A percentile compares a stretch with the other conserved stretches of the same genome.
Evolutionary conservation across 2,797 vertebrate genomes (phyloP).

Genomic region (Fundulus diaphanus): DNA sequence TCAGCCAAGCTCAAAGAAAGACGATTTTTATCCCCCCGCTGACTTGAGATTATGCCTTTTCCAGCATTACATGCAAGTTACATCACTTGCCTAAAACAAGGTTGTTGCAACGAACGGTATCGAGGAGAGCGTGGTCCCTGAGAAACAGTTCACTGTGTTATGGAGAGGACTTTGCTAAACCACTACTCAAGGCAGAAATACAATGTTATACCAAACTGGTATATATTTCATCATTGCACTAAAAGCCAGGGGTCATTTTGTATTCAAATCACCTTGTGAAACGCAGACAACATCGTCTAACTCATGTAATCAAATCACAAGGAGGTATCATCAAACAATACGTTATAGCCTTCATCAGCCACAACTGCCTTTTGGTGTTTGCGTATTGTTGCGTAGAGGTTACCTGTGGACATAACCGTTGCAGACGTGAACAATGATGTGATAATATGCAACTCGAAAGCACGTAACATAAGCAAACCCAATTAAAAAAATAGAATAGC

Average conservation of each 20-base stretch:
- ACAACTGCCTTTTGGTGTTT: constrained; percentile 30
- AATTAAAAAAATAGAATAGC: constrained; percentile 69
- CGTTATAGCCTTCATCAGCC: constrained; percentile 59
- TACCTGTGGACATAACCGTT: constrained; percentile 26
- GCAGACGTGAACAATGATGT: constrained; percentile 59
- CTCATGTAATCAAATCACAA: constrained; percentile 53
- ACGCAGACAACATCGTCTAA: constrained; percentile 42
- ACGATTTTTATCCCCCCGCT: constrained; percentile 70
- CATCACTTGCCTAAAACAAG: constrained; percentile 80
- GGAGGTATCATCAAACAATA: constrained; percentile 61
- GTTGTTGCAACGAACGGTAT: constrained; percentile 74
- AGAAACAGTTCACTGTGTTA: constrained; percentile 65
- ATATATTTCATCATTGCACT: constrained; percentile 67
- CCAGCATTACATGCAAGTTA: constrained; percentile 77
- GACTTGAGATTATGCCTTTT: constrained; percentile 69
- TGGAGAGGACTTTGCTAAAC: constrained; percentile 59
- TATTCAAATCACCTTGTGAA: constrained; percentile 56
- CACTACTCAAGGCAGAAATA: constrained; percentile 56
- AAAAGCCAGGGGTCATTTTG: constrained; percentile 52
- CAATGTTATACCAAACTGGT: constrained; percentile 47
- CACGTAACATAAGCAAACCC: constrained; percentile 61
- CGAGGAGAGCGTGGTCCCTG: constrained; percentile 63
- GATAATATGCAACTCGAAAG: constrained; percentile 63
- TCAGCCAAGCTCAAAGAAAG: constrained; percentile 72
- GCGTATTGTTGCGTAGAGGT: constrained; percentile 24